These are phyloP conservation scores for Tachina grossa DNA, from an alignment of 2,888 invertebrate species.

Conservation along the genomic window DNA sequence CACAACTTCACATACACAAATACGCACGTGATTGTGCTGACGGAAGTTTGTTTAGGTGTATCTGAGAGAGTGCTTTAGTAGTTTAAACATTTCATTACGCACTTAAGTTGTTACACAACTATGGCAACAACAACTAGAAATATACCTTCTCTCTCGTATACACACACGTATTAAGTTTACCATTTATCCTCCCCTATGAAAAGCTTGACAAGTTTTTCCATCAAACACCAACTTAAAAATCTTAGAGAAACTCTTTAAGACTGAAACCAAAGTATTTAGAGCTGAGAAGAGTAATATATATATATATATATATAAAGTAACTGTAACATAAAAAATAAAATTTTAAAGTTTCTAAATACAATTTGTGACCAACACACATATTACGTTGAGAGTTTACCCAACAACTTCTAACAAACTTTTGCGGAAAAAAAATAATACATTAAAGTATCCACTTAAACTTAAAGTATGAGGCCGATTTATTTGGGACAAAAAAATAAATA, in stretches of 20 bases:
- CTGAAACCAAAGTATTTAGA: slow-evolving; percentile 25
- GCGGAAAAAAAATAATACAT: background rate
- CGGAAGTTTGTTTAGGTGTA: slow-evolving; percentile 20
- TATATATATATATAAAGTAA: slow-evolving; percentile 31
- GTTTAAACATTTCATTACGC: slow-evolving; percentile 69
- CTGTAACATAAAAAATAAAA: slow-evolving; percentile 23
- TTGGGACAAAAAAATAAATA: background rate
- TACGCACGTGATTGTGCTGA: slow-evolving; percentile 15
- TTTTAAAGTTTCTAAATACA: slow-evolving; percentile 66
- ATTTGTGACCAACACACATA: slow-evolving; percentile 70
- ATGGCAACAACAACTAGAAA: too few species aligned
- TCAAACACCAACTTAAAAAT: slow-evolving; percentile 62
- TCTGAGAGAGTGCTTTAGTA: slow-evolving; percentile 9
- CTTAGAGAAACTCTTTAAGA: slow-evolving; percentile 60
- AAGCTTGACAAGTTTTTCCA: slow-evolving; percentile 63
- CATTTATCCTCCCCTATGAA: slow-evolving; percentile 47
- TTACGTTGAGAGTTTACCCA: slow-evolving; percentile 65
- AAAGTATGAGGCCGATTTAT: slow-evolving; percentile 25
- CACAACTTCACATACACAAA: background rate
- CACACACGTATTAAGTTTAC: background rate
- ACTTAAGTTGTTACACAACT: slow-evolving; percentile 61
- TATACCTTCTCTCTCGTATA: background rate
- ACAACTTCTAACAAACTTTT: slow-evolving; percentile 62
- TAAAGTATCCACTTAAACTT: slow-evolving; percentile 46
- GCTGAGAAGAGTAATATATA: slow-evolving; percentile 12